Percentiles rank a stretch among this genome's conserved stretches.
Conservation (phyloP, 2,113 vertebrate genomes). For the Bubo blakistoni region DNA sequence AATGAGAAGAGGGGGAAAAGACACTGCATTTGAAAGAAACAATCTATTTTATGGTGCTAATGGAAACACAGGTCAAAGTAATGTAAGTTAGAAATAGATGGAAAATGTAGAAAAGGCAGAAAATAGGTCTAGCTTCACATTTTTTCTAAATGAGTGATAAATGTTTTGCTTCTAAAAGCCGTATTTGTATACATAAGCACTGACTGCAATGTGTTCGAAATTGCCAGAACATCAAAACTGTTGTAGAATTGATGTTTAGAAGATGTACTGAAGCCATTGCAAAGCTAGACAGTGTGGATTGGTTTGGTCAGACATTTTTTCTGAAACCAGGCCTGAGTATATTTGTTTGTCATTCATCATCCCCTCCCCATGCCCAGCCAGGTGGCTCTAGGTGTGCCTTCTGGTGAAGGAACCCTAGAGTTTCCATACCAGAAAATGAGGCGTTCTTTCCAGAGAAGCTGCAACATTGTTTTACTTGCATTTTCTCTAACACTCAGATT, state of each 20-base stretch:
- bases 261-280: background rate
- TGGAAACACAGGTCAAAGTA: background rate
- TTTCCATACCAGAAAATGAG: background rate
- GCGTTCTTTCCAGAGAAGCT: background rate
- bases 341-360: background rate
- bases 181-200: background rate
- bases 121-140: background rate
- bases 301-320: background rate
- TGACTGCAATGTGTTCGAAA: background rate
- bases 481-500: background rate
- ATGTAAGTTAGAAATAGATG: background rate
- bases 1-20: rapidly evolving
- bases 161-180: background rate
- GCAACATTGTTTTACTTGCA: background rate
- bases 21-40: background rate
- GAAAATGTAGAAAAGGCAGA: background rate
- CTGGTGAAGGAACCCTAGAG: background rate
- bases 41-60: background rate
- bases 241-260: background rate
- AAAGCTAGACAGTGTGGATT: rapidly evolving
- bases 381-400: background rate
- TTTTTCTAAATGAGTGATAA: background rate
- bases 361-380: rapidly evolving
- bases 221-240: background rate
- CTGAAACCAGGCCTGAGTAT: background rate